Evolutionary conservation across 2,797 vertebrate genomes (phyloP).

Genomic region (Chanos chanos): DNA sequence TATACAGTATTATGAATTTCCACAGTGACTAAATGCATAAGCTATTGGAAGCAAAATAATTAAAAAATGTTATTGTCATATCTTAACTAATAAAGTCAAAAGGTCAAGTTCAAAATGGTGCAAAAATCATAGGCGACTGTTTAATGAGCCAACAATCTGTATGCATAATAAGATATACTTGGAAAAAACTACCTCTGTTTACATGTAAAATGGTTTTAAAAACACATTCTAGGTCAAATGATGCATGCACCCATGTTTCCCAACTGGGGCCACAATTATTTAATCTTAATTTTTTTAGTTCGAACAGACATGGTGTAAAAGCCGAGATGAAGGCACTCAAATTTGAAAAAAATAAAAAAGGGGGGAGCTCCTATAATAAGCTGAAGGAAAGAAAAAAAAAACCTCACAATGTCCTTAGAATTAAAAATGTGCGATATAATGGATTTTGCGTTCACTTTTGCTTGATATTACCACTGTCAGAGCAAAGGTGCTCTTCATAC

Average conservation of each 20-base stretch:
- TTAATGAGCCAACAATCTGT: constrained; percentile 38
- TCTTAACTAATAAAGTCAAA: constrained; percentile 60
- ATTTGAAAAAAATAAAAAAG: no score
- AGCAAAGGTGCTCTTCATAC: constrained; percentile 57
- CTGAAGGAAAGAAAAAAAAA: neutral
- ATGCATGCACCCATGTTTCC: constrained; percentile 43
- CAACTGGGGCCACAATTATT: constrained; percentile 34
- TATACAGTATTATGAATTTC: constrained; percentile 60
- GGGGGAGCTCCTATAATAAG: no score
- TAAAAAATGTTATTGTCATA: constrained; percentile 42
- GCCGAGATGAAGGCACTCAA: no score
- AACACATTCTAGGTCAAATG: constrained; percentile 49
- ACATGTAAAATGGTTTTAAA: constrained; percentile 44
- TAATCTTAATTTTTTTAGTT: constrained; percentile 35
- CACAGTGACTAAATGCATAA: constrained; percentile 70
- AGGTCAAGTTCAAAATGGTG: constrained; percentile 61
- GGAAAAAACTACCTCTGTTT: constrained; percentile 55
- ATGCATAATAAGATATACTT: constrained; percentile 55
- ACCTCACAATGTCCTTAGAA: neutral
- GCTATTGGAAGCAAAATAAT: constrained; percentile 47
- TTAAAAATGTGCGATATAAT: neutral
- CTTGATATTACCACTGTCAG: constrained; percentile 46
- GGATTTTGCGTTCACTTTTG: neutral
- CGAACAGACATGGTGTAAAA: constrained; percentile 53
- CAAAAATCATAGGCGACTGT: constrained; percentile 48